These are phyloP conservation scores for Oikopleura albicans DNA, from an alignment of 23 tunicate genomes.

Conservation along the genomic window DNA sequence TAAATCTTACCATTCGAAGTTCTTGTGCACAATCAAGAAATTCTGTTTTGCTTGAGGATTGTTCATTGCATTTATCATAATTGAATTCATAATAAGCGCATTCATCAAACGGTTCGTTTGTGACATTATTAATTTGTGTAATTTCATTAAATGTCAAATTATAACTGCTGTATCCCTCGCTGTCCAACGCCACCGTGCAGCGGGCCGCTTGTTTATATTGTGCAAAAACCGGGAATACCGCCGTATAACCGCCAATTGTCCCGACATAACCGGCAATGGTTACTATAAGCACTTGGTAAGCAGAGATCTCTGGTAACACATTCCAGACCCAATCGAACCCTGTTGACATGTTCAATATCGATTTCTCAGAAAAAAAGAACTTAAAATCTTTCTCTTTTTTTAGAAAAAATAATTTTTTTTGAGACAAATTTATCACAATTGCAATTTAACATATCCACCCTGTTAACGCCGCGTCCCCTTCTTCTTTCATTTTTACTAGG, in stretches of 20 bases:
- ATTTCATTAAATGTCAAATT: neutral
- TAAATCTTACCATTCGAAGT: too few species aligned
- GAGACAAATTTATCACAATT: too few species aligned
- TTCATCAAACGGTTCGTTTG: neutral
- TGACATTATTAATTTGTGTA: neutral
- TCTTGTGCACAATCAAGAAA: neutral
- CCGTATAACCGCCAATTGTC: neutral
- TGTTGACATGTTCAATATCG: neutral
- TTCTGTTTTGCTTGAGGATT: neutral
- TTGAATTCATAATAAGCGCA: neutral
- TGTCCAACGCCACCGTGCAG: too few species aligned
- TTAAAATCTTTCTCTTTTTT: too few species aligned
- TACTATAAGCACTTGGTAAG: neutral
- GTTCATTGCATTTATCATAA: neutral
- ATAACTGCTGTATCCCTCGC: too few species aligned
- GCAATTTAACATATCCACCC: too few species aligned
- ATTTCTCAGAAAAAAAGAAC: too few species aligned
- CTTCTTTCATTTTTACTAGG: too few species aligned
- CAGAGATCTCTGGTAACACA: neutral
- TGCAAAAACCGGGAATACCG: conserved; percentile 5
- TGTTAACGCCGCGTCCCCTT: too few species aligned
- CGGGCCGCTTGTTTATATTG: neutral
- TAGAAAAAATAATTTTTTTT: too few species aligned
- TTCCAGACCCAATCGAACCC: conserved; percentile 6
- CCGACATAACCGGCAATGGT: neutral